Evolutionary conservation across 2,113 vertebrate species (phyloP).

Genomic region (Dromiciops gliroides): DNA sequence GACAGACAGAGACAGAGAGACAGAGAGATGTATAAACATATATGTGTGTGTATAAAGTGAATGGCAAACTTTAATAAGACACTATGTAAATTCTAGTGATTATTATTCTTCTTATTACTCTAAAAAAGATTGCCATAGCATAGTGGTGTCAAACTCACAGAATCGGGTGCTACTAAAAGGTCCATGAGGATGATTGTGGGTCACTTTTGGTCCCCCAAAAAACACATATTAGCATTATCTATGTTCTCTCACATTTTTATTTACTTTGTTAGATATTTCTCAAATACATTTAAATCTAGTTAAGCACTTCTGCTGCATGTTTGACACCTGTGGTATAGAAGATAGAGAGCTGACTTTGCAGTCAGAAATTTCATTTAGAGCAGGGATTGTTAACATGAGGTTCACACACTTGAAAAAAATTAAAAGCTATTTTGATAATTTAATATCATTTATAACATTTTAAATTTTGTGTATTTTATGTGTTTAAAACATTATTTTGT

Average conservation of each 20-base stretch:
- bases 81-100: no score
- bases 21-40: no score
- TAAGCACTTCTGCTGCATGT: background rate
- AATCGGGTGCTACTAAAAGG: background rate
- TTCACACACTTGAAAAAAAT: background rate
- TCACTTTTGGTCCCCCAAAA: background rate
- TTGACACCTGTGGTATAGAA: background rate
- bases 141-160: background rate
- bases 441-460: background rate
- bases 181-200: background rate
- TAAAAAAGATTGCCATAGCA: background rate
- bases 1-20: no score
- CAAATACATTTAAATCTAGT: background rate
- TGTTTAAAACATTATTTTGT: background rate
- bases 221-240: background rate
- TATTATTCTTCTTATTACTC: no score
- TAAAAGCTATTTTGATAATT: background rate
- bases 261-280: background rate
- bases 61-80: background rate
- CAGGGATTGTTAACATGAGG: background rate
- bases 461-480: background rate
- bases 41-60: background rate
- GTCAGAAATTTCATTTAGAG: background rate
- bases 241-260: background rate
- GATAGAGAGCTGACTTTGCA: background rate